Conservation (phyloP, 2,888 invertebrate species). For the Strigamia transsilvanica region DNA sequence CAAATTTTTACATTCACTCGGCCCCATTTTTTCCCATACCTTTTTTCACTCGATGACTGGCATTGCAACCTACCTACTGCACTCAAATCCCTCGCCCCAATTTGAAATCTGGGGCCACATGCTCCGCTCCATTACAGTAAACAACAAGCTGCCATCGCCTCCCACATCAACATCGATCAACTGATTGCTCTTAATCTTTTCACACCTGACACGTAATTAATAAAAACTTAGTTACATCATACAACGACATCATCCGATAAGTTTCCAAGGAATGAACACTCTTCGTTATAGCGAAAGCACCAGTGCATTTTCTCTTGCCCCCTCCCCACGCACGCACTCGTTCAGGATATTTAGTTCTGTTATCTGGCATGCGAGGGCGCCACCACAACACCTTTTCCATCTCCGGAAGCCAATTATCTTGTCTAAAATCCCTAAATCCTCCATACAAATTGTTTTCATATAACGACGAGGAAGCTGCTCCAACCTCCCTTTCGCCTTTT, state of each 20-base stretch:
- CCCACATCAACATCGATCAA: not conserved
- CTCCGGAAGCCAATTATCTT: constrained; percentile 50
- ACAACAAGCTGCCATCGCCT: not conserved
- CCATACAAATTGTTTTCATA: constrained; percentile 53
- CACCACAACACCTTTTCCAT: constrained; percentile 10
- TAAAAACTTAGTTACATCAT: not conserved
- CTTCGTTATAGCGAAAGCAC: not conserved
- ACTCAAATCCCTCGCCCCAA: not conserved
- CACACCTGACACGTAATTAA: not conserved
- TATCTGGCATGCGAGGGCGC: constrained; percentile 48
- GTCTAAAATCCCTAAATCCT: constrained; percentile 51
- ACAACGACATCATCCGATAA: not conserved
- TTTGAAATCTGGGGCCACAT: not conserved
- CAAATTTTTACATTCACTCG: constrained; percentile 20
- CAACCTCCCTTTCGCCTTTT: not conserved
- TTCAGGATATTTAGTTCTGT: constrained; percentile 50
- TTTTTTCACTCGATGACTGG: not conserved
- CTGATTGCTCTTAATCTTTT: not conserved
- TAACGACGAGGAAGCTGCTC: constrained; percentile 34
- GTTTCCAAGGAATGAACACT: not conserved
- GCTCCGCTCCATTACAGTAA: not conserved
- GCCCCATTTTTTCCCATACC: not conserved
- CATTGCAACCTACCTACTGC: not conserved
- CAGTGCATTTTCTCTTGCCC: constrained; percentile 4
- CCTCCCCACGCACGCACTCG: not conserved